Percentiles rank a stretch among this genome's conserved stretches.
Conservation (phyloP, 2,113 vertebrate species). For the Siniperca knerii region DNA sequence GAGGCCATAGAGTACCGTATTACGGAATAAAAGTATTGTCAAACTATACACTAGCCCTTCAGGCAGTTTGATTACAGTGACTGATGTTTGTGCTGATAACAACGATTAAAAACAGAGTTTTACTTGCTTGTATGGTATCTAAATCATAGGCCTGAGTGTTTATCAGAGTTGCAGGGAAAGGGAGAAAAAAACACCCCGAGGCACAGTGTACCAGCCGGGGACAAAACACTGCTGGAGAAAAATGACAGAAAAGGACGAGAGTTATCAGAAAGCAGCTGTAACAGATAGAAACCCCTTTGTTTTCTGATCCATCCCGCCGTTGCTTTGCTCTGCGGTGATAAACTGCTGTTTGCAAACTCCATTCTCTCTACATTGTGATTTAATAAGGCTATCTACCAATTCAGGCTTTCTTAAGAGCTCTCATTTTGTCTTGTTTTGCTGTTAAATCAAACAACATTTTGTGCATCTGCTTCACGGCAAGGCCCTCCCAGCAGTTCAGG, state of each 20-base stretch:
- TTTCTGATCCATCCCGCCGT: background rate
- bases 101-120: constrained; percentile 18
- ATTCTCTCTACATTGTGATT: background rate
- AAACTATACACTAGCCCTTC: background rate
- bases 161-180: constrained; percentile 2
- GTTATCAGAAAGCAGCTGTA: constrained; percentile 46
- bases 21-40: constrained; percentile 6
- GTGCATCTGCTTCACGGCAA: background rate
- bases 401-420: background rate
- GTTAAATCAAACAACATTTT: constrained; percentile 18
- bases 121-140: background rate
- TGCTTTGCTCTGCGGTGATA: background rate
- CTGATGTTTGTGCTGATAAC: constrained; percentile 46
- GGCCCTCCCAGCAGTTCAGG: background rate
- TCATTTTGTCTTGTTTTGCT: constrained; percentile 3
- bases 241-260: constrained; percentile 21
- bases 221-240: constrained; percentile 38
- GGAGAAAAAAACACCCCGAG: constrained; percentile 19
- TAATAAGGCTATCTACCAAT: constrained; percentile 5
- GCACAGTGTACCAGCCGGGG: background rate
- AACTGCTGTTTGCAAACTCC: constrained; percentile 11
- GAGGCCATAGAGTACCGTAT: background rate
- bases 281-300: constrained; percentile 1
- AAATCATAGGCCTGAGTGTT: constrained; percentile 33
- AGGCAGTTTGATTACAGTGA: constrained; percentile 41